Conservation (phyloP, 1,140 invertebrate genomes). For the Apis cerana region DNA sequence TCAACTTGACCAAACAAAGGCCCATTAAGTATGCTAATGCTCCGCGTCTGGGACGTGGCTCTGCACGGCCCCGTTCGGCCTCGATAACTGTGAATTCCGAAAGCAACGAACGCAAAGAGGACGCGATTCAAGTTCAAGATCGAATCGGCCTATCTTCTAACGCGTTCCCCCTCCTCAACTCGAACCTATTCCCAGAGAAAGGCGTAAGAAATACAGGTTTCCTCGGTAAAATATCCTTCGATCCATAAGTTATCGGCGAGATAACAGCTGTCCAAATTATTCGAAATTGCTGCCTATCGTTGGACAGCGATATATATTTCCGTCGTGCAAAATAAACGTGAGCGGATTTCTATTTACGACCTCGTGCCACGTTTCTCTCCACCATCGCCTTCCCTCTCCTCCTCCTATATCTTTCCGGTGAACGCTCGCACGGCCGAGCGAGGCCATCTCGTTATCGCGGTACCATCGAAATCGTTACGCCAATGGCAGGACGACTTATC, state of each 20-base stretch:
- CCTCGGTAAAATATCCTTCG: neutral
- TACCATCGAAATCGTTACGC: conserved; percentile 50
- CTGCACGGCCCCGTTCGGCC: conserved; percentile 28
- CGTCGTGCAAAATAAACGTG: conserved; percentile 18
- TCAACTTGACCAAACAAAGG: conserved; percentile 78
- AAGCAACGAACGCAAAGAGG: conserved; percentile 18
- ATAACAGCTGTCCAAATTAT: conserved; percentile 33
- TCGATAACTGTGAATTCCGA: conserved; percentile 70
- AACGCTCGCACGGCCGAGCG: neutral
- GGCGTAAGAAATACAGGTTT: too few species aligned
- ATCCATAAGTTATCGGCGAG: conserved; percentile 2
- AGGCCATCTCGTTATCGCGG: conserved; percentile 34
- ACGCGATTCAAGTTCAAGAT: too few species aligned
- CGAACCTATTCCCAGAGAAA: neutral
- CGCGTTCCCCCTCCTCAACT: too few species aligned
- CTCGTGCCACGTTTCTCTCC: conserved; percentile 7
- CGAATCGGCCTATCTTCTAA: too few species aligned
- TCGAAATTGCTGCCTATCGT: conserved; percentile 36
- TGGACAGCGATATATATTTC: conserved; percentile 19
- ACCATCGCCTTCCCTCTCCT: neutral
- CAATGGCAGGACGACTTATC: conserved; percentile 53
- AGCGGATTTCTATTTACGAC: conserved; percentile 39
- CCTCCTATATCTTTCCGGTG: neutral
- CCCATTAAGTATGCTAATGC: conserved; percentile 78
- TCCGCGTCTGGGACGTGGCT: conserved; percentile 56